These are phyloP conservation scores for Drosophila macrothrix DNA, from an alignment of 2,888 invertebrate genomes.

Conservation along the genomic window DNA sequence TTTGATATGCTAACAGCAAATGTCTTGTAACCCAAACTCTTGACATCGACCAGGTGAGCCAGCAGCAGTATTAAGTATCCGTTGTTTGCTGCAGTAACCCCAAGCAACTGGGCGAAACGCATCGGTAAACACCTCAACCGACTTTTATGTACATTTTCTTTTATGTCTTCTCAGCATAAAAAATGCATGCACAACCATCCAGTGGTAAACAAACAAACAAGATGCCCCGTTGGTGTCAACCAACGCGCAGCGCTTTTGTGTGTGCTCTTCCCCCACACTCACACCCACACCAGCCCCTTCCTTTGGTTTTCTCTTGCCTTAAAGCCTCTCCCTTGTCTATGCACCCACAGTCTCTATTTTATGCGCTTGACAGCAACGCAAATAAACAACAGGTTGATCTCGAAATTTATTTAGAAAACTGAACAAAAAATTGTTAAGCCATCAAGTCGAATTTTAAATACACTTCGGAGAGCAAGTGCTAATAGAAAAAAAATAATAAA, in stretches of 20 bases:
- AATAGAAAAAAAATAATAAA: neutral
- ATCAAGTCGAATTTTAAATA: constrained; percentile 13
- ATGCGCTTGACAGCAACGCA: constrained; percentile 58
- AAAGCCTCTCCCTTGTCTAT: neutral
- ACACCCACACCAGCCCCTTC: neutral
- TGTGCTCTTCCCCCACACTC: constrained; percentile 5
- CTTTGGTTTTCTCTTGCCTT: neutral
- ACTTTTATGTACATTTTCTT: constrained; percentile 74
- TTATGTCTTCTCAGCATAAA: constrained; percentile 76
- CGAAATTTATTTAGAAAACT: constrained; percentile 60
- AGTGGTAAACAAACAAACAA: constrained; percentile 68
- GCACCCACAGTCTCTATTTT: constrained; percentile 5
- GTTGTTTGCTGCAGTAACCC: constrained; percentile 17
- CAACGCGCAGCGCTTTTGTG: constrained; percentile 35
- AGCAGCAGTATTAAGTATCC: constrained; percentile 4
- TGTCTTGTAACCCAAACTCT: constrained; percentile 37
- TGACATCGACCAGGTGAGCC: constrained; percentile 33
- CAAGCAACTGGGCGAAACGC: constrained; percentile 65
- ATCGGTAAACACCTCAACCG: constrained; percentile 74
- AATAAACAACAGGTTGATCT: constrained; percentile 63
- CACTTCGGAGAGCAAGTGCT: neutral
- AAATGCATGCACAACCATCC: constrained; percentile 72
- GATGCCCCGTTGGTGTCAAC: constrained; percentile 60
- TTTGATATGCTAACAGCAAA: constrained; percentile 68
- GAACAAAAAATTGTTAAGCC: neutral